Base-by-base conservation (phyloP, 2,888 invertebrate genomes). In the Dendrolimus houi region DNA sequence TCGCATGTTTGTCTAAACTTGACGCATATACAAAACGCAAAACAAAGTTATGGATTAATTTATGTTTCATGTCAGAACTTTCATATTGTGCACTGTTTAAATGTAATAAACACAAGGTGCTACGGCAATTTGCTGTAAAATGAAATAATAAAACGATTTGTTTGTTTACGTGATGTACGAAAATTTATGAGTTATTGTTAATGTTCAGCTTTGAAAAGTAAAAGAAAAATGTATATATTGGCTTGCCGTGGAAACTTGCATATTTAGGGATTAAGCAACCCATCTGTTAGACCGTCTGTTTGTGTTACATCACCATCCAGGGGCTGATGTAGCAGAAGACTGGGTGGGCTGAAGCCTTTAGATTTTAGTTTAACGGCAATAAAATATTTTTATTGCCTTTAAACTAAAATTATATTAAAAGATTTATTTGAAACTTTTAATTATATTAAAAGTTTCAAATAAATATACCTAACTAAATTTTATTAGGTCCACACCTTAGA, bases 11-110 rank as follows among this genome's bases (percentile, higher is more conserved):
- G 75, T 71, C 66, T 71, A 72, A 66, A 66, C 63, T 64, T 63
- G 64, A 65, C 69, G 69, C 68, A 68, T 59, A 60, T 70, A 68
- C 63, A 67, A 66, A 60, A 65, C 66, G 61, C 64, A 64, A 68
- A 70, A 74, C 68, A 72, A 68, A 70, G 67, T 69, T 69, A 47
- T 47, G 67, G 68, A 71, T 68, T 62, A 68, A 68, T 65, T 70
- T 66, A 63, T 64, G 64, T 68, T 71, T 75, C 67, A 70, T 64
- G 68, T 65, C 62, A 64, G 63, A 56, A 58, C 61, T 71, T 69
- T 68, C 63, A 70, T 68, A 69, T 66, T 61, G 64, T 47, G 9
- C 47, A 10, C 6, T 47, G 47, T 47, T 8, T 47, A 47, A 42
- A 42, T 42, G 2, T 7, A 6, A 47, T 47, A 47, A 29, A 29